Base-by-base conservation (phyloP, 2,888 invertebrate species). In the Biston betularia region DNA sequence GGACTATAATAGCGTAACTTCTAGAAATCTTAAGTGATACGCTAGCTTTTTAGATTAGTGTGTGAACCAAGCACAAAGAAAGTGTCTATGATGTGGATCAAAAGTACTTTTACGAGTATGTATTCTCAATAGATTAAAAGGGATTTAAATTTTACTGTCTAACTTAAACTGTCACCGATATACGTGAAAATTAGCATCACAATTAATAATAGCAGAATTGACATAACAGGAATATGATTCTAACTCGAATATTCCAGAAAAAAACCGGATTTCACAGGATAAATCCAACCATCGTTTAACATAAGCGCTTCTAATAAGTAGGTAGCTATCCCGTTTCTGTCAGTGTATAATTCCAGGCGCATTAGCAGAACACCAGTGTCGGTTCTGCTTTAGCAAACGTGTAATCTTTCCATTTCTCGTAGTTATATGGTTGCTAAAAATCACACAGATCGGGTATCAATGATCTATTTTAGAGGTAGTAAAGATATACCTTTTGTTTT, bases 1-100 rank as follows among this genome's bases (percentile, higher is more conserved):
- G 63, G 65, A 65, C 65, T 65, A 67, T 56, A 68, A 72, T 74
- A 49, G 50, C 9, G 65, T 58, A 57, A 67, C 35, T 35, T 9
- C 38, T 53, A 53, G 60, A 54, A 67, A 14, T 53, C 1, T 24
- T 54, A 54, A 54, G 54, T 54, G 12, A 44, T 44, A n/a, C 42
- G 42, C 40, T 40, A 14, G 53, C 42, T 54, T 24, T 24, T 12
- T 65, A 54, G 54, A 15, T 11, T 15, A 42, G 12, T 15, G 1
- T 53, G 9, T 15, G 53, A 42, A 15, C 40, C 24, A 44, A 33
- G 54, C 62, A 56, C 38, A 38, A 53, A 53, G 52, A 52, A 52
- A 35, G 14, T 8, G 8, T 52, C 35, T 33, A n/a, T 14, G 5
- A 53, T 38, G n/a, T 53, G 38, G 14, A 53, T 53, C 38, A 38